A percentile compares a stretch with the other conserved stretches of the same genome.
Evolutionary conservation across 2,888 invertebrate species (phyloP).

Genomic region (Hyalella azteca): DNA sequence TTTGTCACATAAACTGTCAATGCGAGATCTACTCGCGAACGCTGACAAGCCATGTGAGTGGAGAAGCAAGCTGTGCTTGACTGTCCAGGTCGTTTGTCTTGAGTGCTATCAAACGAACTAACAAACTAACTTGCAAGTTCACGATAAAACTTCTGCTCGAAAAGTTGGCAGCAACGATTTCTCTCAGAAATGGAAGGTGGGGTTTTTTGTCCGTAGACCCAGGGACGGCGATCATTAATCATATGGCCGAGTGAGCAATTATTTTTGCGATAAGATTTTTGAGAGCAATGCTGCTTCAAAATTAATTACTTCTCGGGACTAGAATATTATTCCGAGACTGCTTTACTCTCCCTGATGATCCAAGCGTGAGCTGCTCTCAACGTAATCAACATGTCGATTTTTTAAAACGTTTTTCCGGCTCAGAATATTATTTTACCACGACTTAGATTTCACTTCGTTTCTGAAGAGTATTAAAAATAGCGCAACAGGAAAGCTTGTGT

Average conservation of each 20-base stretch:
- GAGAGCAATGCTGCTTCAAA: constrained; percentile 20
- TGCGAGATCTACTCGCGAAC: too few species aligned
- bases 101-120: constrained; percentile 19
- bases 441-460: too few species aligned
- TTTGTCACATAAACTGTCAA: too few species aligned
- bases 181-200: constrained; percentile 33
- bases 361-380: too few species aligned
- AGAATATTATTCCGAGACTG: background rate
- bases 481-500: too few species aligned
- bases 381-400: too few species aligned
- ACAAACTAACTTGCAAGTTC: constrained; percentile 30
- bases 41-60: too few species aligned
- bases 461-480: too few species aligned
- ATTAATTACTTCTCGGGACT: constrained; percentile 3
- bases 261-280: constrained; percentile 10
- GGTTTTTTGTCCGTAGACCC: background rate
- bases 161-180: constrained; percentile 6
- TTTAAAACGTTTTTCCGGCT: too few species aligned
- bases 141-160: constrained; percentile 31
- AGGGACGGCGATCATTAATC: constrained; percentile 3
- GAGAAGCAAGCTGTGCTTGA: background rate
- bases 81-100: constrained; percentile 19
- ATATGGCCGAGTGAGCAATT: constrained; percentile 15
- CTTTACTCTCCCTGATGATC: too few species aligned
- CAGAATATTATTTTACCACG: too few species aligned